Percentiles rank a stretch among this genome's conserved stretches.
Conservation (phyloP, 2,888 invertebrate species). For the Drosophila niveifrons region DNA sequence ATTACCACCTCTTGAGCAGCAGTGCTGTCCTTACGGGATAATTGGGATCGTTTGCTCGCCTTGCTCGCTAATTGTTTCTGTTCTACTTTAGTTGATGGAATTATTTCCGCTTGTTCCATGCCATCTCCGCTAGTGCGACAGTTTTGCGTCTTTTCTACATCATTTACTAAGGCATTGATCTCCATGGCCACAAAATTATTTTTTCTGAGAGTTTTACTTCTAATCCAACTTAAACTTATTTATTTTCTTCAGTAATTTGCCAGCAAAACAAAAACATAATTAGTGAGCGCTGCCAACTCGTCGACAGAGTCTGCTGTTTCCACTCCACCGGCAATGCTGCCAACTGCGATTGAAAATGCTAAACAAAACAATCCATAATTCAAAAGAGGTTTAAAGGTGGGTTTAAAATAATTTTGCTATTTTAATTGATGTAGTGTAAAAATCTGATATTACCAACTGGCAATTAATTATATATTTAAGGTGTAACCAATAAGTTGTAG, state of each 20-base stretch:
- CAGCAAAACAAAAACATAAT: constrained; percentile 72
- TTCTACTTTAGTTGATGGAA: constrained; percentile 71
- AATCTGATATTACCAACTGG: too few relatives aligned
- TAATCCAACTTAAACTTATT: not conserved
- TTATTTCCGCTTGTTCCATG: constrained; percentile 88
- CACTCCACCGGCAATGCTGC: constrained; percentile 17
- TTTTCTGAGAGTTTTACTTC: not conserved
- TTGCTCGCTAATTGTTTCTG: constrained; percentile 19
- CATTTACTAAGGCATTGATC: constrained; percentile 12
- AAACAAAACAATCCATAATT: constrained; percentile 35
- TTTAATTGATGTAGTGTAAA: too few relatives aligned
- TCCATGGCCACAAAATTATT: constrained; percentile 48
- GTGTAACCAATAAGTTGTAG: too few relatives aligned
- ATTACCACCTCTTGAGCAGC: constrained; percentile 67
- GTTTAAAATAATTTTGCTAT: too few relatives aligned
- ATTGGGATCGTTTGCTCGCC: constrained; percentile 54
- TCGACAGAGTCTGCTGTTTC: constrained; percentile 20
- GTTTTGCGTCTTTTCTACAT: constrained; percentile 32
- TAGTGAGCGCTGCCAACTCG: constrained; percentile 7
- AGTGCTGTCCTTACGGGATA: constrained; percentile 72
- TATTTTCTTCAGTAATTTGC: constrained; percentile 44
- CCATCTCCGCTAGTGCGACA: constrained; percentile 91
- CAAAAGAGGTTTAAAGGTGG: not conserved
- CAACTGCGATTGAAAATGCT: constrained; percentile 4
- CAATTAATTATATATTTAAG: too few relatives aligned